These are phyloP conservation scores for Campylorhamphus procurvoides DNA, from an alignment of 2,113 vertebrate species.

Conservation along the genomic window DNA sequence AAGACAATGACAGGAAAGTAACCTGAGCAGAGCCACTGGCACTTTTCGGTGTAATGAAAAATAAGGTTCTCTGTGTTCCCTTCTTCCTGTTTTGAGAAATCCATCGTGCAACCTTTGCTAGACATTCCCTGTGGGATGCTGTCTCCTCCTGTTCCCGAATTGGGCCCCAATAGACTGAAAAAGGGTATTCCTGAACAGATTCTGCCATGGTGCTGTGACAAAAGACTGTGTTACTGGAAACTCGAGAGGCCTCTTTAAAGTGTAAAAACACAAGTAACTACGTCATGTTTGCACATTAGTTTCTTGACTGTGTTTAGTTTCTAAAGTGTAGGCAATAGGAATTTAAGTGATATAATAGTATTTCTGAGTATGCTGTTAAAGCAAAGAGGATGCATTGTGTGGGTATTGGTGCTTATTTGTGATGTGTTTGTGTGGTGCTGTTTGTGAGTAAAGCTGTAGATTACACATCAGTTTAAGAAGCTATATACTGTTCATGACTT, in stretches of 20 bases:
- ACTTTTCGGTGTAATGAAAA: not conserved
- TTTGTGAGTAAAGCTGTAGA: conserved; percentile 50
- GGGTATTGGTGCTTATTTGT: conserved; percentile 50
- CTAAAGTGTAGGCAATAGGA: conserved; percentile 34
- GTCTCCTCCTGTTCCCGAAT: not conserved
- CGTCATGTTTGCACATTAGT: not conserved
- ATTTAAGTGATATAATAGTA: conserved; percentile 12
- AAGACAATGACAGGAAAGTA: not conserved
- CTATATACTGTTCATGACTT: not conserved
- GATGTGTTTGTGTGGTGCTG: conserved; percentile 29
- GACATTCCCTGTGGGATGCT: not conserved
- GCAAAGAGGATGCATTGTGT: conserved; percentile 29
- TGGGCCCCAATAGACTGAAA: not conserved
- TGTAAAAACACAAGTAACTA: not conserved
- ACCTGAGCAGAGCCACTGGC: not conserved
- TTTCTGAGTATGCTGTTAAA: conserved; percentile 48
- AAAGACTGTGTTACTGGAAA: not conserved
- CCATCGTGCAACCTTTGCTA: not conserved
- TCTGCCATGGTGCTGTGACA: conserved; percentile 12
- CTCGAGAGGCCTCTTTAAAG: not conserved
- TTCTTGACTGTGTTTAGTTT: conserved; percentile 31
- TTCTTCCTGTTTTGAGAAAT: not conserved
- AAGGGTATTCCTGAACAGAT: not conserved
- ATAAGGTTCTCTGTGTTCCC: not conserved
- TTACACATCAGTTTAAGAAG: conserved; percentile 35